phyloP scores from a whole-genome alignment of 2,113 vertebrate genomes.

The Channa argus region DNA sequence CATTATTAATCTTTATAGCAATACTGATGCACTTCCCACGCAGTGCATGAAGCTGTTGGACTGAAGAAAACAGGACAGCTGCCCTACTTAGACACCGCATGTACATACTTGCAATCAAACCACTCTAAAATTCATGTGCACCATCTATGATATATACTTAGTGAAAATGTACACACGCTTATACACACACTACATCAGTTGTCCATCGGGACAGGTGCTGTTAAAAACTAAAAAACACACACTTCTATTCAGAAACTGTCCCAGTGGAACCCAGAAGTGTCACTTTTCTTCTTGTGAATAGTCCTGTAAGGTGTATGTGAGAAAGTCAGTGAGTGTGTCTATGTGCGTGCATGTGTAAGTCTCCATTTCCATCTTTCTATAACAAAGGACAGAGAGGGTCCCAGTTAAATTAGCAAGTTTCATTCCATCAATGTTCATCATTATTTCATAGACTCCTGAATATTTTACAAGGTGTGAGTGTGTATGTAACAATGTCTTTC shows the following conservation, averaged over 20 bases:
- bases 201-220: conserved; percentile 23
- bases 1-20: conserved; percentile 71
- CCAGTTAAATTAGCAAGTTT: conserved; percentile 84
- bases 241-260: conserved; percentile 44
- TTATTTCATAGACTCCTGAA: conserved; percentile 82
- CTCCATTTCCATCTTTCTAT: conserved; percentile 38
- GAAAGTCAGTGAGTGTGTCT: background rate
- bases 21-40: conserved; percentile 63
- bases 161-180: conserved; percentile 7
- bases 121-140: conserved; percentile 42
- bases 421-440: conserved; percentile 86
- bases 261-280: conserved; percentile 46
- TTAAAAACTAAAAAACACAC: conserved; percentile 18
- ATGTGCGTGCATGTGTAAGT: background rate
- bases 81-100: conserved; percentile 67
- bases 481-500: conserved; percentile 18
- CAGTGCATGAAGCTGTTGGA: conserved; percentile 48
- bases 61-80: conserved; percentile 51
- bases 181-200: background rate
- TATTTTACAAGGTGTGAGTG: conserved; percentile 74
- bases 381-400: conserved; percentile 67
- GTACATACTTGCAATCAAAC: conserved; percentile 38
- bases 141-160: conserved; percentile 37
- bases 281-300: conserved; percentile 52
- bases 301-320: conserved; percentile 34